Evolutionary conservation across 2,888 invertebrate species (phyloP).

Genomic region (Augiades crinisus): DNA sequence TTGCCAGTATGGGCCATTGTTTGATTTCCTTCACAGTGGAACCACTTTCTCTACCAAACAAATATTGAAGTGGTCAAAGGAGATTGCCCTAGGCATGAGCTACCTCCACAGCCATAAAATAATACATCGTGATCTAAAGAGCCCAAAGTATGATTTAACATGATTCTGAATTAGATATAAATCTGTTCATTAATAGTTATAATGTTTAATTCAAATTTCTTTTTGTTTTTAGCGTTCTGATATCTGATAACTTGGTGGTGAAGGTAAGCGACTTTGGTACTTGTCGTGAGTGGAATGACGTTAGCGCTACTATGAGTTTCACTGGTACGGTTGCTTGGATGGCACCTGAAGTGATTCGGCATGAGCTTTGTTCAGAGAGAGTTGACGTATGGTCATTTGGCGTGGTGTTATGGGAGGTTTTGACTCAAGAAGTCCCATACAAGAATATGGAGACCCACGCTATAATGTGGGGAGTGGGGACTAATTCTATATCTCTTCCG

Average conservation of each 20-base stretch:
- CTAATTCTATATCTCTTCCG: constrained; percentile 94
- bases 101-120: constrained; percentile 98
- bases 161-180: too few relatives aligned
- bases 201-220: background rate
- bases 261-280: constrained; percentile 99
- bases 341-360: constrained; percentile 99
- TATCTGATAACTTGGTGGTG: constrained; percentile 89
- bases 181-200: too few relatives aligned
- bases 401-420: constrained; percentile 98
- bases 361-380: constrained; percentile 98
- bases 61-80: constrained; percentile 95
- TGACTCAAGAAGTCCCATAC: constrained; percentile 88
- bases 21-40: constrained; percentile 92
- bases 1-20: constrained; percentile 97
- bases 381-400: constrained; percentile 99
- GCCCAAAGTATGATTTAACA: constrained; percentile 99
- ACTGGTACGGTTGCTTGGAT: constrained; percentile 99
- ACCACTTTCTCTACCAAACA: constrained; percentile 92
- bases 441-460: constrained; percentile 92
- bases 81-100: constrained; percentile 98
- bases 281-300: constrained; percentile 96
- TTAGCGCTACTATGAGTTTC: constrained; percentile 97
- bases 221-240: constrained; percentile 85
- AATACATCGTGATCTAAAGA: constrained; percentile 98
- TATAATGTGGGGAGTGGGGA: constrained; percentile 99